Evolutionary conservation across 2,113 vertebrate species (phyloP), one percentile per base, ranked within the genome.

Genomic region (Heloderma charlesbogerti): DNA sequence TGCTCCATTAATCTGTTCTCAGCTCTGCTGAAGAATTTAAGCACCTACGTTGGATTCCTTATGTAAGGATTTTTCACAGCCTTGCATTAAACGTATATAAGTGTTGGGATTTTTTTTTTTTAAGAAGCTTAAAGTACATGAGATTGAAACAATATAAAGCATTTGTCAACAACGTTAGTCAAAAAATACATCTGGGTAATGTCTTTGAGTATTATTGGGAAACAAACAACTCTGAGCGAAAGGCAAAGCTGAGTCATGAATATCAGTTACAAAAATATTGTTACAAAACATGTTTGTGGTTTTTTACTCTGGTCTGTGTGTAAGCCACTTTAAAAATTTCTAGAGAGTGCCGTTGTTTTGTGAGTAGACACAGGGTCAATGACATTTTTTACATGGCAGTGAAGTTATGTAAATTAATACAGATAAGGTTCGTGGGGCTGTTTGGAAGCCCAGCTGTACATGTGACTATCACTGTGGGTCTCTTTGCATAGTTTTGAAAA

Each of bases 211-310:
- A 1, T 48, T 34, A 13, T 31, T 16, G 31, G 34, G 13, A 69
- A 71, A 18, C 43, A 69, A 67, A 43, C 63, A 85, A n/a, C 66
- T 27, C 15, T 67, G 82, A 45, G 82, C 82, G 45, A 84, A 67
- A 43, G 63, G 60, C 37, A 85, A 71, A 69, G 66, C 66, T 85
- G 84, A 85, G 84, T 85, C 84, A 85, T 85, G 27, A 48, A 15
- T 69, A 45, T 20, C 27, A 45, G 37, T 34, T 34, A 85, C 60
- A 43, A 84, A 43, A 71, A 71, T 25, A 22, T 16, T n/a, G 75
- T 69, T 81, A 54, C 45, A 37, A 71, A 88, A 71, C 66, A 69
- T 51, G 71, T 66, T 88, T 88, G 86, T 6, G 16, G 60, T 16
- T 16, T 37, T 40, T 77, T n/a, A 9, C 37, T 20, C 84, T 37